Evolutionary conservation across 2,797 vertebrate genomes (phyloP).

Genomic region (Muraenolepis orangiensis): DNA sequence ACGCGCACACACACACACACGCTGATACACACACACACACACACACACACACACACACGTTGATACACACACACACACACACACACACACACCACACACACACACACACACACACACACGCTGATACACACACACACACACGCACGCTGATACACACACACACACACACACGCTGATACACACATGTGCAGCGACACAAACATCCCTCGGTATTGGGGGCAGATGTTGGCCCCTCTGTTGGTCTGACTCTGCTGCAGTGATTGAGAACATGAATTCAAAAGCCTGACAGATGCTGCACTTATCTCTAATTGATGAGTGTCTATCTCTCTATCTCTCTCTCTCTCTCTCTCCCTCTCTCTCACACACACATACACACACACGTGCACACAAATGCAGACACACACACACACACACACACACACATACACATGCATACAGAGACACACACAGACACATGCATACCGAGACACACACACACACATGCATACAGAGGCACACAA

Average conservation of each 20-base stretch:
- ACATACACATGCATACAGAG: not conserved
- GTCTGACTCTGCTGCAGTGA: conserved; percentile 60
- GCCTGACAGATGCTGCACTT: conserved; percentile 30
- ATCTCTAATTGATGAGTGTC: conserved; percentile 26
- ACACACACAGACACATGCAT: conserved; percentile 9
- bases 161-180: not conserved
- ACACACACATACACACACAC: not conserved
- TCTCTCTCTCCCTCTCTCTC: not conserved
- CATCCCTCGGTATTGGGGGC: not conserved
- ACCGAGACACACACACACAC: not conserved
- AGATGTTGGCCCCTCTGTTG: conserved; percentile 50
- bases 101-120: too few species aligned
- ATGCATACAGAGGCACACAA: too few species aligned
- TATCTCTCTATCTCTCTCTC: not conserved
- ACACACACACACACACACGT: conserved; percentile 1
- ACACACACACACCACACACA: conserved; percentile 6
- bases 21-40: not conserved
- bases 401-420: not conserved
- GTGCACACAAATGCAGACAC: not conserved
- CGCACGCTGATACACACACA: too few species aligned
- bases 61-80: not conserved
- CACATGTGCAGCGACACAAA: not conserved
- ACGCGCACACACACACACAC: not conserved
- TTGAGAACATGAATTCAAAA: conserved; percentile 36
- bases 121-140: not conserved